phyloP scores from a whole-genome alignment of 2,888 invertebrate genomes.

The Drosophila yooni region DNA sequence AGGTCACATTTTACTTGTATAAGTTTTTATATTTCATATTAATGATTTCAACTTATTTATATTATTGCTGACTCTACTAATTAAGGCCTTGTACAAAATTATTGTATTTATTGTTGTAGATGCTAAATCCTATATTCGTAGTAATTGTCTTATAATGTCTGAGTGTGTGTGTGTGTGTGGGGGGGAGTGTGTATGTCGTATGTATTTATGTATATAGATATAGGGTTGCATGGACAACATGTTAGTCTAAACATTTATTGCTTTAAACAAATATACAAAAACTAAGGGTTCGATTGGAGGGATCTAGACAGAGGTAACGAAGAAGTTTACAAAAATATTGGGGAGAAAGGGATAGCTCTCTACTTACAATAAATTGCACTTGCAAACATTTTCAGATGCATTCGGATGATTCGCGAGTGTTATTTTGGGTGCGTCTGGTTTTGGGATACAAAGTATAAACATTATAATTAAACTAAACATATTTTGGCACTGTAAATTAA shows the following conservation, averaged over 20 bases:
- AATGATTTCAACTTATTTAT: constrained; percentile 76
- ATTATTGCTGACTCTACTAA: constrained; percentile 81
- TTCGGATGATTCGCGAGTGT: constrained; percentile 56
- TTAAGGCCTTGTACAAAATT: constrained; percentile 81
- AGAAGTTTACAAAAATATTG: constrained; percentile 46
- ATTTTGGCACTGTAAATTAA: constrained; percentile 82
- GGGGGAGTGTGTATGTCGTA: constrained; percentile 18
- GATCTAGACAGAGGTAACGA: constrained; percentile 36
- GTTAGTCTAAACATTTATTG: constrained; percentile 56
- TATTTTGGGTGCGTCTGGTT: constrained; percentile 22
- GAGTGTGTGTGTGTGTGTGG: constrained; percentile 20
- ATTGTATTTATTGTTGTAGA: constrained; percentile 69
- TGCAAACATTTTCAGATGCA: constrained; percentile 57
- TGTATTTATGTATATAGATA: constrained; percentile 16
- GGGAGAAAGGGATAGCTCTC: constrained; percentile 1
- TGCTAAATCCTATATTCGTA: constrained; percentile 76
- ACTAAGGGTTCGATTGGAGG: constrained; percentile 32
- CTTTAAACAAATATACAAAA: constrained; percentile 62
- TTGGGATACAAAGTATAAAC: constrained; percentile 40
- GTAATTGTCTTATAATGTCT: constrained; percentile 32
- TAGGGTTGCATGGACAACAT: constrained; percentile 41
- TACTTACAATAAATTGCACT: constrained; percentile 64
- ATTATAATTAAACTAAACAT: constrained; percentile 79
- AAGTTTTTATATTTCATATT: constrained; percentile 62
- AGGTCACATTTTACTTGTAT: constrained; percentile 18